Base-by-base conservation (phyloP, 2,797 vertebrate genomes). In the Nannoperca obscura region DNA sequence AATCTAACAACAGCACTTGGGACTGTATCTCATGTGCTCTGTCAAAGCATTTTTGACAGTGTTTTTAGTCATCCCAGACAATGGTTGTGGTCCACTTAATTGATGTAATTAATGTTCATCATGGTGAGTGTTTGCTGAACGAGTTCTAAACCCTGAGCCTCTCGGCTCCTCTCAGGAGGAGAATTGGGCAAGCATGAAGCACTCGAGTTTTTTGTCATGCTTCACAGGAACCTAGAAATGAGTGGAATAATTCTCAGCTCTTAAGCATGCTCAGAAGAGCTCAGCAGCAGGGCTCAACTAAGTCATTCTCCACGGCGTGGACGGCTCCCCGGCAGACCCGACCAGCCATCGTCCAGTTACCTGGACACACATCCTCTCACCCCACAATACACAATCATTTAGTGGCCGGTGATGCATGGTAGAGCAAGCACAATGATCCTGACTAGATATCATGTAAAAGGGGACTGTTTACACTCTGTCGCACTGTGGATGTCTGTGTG, bases 211-310 rank as follows among this genome's bases (percentile, higher is more conserved):
- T 90, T 89, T 89, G 91, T 93, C 91, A 93, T 91, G 92, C 92
- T 91, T 93, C 91, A 88, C 81, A 84, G 90, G 90, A 92, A 92
- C 85, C 87, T 83, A 88, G 86, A 93, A 94, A 92, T 90, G 89
- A 94, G 90, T 85, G 90, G 91, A 94, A 92, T 93, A 93, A 94
- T 93, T 93, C 89, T 71, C 84, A 75, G 89, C 87, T 92, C 91
- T 93, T 93, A 91, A 92, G 88, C 89, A 65, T 81, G 86, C 88
- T 89, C 88, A 89, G 89, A 91, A 86, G 89, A 91, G 91, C 93
- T 93, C 89, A 87, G 89, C 86, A 70, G 81, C 76, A 12, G 68
- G 82, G 88, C 89, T 92, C 84, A 60, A 74, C 89, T 76, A 82
- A 91, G 88, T 91, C 91, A 86, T 88, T 91, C 89, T 89, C 81